Conservation (phyloP, 1,140 invertebrate species). For the Mya arenaria region DNA sequence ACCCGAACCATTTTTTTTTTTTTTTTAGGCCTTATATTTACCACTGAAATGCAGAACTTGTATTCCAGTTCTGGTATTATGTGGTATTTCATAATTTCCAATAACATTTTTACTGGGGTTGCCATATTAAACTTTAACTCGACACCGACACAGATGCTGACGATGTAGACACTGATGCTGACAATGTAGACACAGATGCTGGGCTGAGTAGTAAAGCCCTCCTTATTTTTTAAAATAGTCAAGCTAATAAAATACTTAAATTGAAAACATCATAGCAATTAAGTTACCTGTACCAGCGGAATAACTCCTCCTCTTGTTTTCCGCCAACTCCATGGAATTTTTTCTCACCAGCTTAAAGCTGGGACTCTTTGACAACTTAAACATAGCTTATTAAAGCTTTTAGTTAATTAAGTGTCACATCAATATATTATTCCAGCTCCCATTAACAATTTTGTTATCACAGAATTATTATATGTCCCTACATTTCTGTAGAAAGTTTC, state of each 20-base stretch:
- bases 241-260: neutral
- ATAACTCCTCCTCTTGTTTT: constrained; percentile 4
- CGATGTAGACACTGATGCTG: neutral
- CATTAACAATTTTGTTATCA: no score
- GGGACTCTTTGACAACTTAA: constrained; percentile 38
- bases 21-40: no score
- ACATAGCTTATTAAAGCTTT: no score
- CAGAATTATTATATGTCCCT: no score
- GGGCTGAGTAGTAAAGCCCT: neutral
- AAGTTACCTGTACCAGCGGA: constrained; percentile 9
- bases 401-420: no score
- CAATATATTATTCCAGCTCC: no score
- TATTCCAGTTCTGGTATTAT: neutral
- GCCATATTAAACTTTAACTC: no score
- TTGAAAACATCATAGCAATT: neutral
- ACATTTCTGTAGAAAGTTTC: no score
- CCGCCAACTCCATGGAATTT: neutral
- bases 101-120: no score
- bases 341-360: constrained; percentile 38
- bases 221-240: neutral
- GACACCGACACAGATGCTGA: neutral
- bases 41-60: no score
- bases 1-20: no score
- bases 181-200: neutral
- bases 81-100: neutral